Evolutionary conservation across 2,888 invertebrate species (phyloP).

Genomic region (Herminia tarsipennalis): DNA sequence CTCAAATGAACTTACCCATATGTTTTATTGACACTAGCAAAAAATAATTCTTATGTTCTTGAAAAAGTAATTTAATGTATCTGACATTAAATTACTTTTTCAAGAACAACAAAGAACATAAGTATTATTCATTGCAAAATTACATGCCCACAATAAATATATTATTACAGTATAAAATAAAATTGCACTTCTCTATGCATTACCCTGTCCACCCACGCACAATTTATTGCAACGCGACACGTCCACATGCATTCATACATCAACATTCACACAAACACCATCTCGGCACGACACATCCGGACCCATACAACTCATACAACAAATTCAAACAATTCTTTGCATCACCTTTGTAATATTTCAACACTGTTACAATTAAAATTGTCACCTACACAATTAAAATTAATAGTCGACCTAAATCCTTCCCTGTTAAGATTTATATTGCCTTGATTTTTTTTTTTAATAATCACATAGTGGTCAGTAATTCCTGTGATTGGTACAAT

Average conservation of each 20-base stretch:
- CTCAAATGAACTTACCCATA: no score
- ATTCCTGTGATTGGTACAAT: constrained; percentile 39
- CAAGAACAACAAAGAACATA: no score
- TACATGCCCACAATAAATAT: no score
- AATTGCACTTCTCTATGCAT: constrained; percentile 39
- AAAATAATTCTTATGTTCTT: no score
- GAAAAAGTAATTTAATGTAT: no score
- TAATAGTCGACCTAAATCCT: background rate
- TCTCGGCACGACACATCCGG: constrained; percentile 75
- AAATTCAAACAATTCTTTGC: constrained; percentile 43
- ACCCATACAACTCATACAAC: constrained; percentile 54
- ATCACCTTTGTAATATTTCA: constrained; percentile 39
- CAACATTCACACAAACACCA: constrained; percentile 63
- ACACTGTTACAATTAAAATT: constrained; percentile 21
- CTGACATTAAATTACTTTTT: no score
- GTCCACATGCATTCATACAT: constrained; percentile 75
- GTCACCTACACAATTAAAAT: background rate
- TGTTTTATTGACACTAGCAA: no score
- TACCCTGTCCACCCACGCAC: constrained; percentile 66
- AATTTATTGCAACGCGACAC: constrained; percentile 81
- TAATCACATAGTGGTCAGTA: constrained; percentile 22
- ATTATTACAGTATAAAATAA: background rate
- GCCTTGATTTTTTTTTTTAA: background rate
- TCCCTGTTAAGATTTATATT: background rate
- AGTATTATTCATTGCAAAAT: no score